Evolutionary conservation across 2,113 vertebrate genomes (phyloP), one percentile per base, ranked within the genome.

Genomic region (Cinclus cinclus): DNA sequence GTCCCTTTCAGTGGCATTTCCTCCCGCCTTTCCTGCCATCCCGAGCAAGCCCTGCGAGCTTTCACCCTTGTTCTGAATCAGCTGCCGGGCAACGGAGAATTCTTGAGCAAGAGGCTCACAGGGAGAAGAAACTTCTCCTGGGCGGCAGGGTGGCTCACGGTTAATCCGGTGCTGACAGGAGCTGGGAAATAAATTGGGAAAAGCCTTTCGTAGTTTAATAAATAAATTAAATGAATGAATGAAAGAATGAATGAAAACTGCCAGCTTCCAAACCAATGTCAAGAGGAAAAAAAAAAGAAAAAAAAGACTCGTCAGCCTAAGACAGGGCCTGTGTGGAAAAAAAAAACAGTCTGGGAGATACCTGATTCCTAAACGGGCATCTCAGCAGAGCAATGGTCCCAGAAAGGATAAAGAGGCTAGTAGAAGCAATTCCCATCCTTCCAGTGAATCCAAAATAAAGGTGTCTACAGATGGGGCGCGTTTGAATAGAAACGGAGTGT

Each of bases 51-150:
- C 7, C 28, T 56, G 60, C 13, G 20, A 76, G 41, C 16, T 56
- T 59, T n/a, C 13, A 14, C 11, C 33, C 41, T 22, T 35, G 31
- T 11, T 64, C 56, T 47, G 39, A 44, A 39, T 39, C 35, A 62
- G 42, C 15, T 27, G 20, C 70, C 92, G 91, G 95, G 87, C 95
- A 97, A 91, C 96, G 94, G 97, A 95, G 95, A 87, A 96, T 95
- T 97, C 89, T 95, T 76, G 91, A 95, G 91, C 96, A 97, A 96
- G 94, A 93, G 82, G 95, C 91, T 85, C 95, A 70, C 94, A 3
- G 16, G 96, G 94, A 96, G 94, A 97, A 84, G 94, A 96, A 98
- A 58, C 22, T 68, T 31, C 17, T 10, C 13, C 33, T 18, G 9
- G 7, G 27, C 13, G 9, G 30, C 6, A 2, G n/a, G 11, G 16